Percentiles rank a stretch among this genome's conserved stretches.
Conservation (phyloP, 2,797 vertebrate species). For the Neomorphus geoffroyi region DNA sequence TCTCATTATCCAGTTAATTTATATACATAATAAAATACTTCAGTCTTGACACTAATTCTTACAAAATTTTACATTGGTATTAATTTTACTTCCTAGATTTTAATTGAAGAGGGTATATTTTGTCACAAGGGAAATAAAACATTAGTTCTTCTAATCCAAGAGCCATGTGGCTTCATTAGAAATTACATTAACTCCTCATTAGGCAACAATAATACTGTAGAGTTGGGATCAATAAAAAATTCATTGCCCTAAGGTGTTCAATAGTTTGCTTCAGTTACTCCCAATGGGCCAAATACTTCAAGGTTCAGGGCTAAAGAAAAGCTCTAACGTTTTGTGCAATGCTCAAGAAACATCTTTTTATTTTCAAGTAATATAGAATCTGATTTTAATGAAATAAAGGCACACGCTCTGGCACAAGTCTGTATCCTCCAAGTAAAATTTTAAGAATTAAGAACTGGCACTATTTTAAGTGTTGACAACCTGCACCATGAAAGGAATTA, state of each 20-base stretch:
- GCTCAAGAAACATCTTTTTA: neutral
- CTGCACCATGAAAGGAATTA: too few relatives aligned
- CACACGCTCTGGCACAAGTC: neutral
- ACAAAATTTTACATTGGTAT: conserved; percentile 50
- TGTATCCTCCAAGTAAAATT: neutral
- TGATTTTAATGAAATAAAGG: neutral
- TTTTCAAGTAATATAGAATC: neutral
- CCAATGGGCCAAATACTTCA: neutral
- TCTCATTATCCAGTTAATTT: conserved; percentile 43
- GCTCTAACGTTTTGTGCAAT: neutral
- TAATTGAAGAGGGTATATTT: conserved; percentile 69
- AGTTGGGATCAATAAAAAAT: conserved; percentile 66
- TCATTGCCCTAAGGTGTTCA: conserved; percentile 51
- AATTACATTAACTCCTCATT: conserved; percentile 75
- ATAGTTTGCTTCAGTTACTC: conserved; percentile 55
- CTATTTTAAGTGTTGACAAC: neutral
- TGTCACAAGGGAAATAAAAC: conserved; percentile 69
- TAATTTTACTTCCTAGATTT: conserved; percentile 71
- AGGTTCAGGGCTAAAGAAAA: neutral
- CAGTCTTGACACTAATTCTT: conserved; percentile 46
- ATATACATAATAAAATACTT: conserved; percentile 53
- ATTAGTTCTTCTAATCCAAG: conserved; percentile 52
- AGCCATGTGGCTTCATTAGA: conserved; percentile 69
- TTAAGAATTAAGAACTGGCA: neutral
- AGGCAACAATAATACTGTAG: conserved; percentile 71